Evolutionary conservation across 2,797 vertebrate species (phyloP).

Genomic region (Pogonophryne albipinna): DNA sequence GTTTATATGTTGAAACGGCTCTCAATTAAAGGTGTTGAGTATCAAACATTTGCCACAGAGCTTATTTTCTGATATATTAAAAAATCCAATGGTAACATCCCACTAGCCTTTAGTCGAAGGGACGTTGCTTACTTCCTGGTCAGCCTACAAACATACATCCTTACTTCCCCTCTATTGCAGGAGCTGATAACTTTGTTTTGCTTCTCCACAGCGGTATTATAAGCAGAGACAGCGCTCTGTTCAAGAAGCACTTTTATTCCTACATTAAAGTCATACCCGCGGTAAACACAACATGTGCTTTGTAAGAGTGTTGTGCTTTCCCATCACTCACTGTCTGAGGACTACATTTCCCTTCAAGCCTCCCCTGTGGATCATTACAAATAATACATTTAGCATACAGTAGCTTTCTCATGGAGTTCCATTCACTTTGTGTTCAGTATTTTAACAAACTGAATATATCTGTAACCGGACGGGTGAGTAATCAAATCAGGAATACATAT

Average conservation of each 20-base stretch:
- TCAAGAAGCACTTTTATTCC: slow-evolving; percentile 88
- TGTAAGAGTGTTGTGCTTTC: slow-evolving; percentile 23
- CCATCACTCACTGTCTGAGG: slow-evolving; percentile 10
- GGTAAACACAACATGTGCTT: slow-evolving; percentile 79
- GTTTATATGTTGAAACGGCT: too few relatives aligned
- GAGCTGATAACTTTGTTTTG: slow-evolving; percentile 60
- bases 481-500: background rate
- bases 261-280: slow-evolving; percentile 88
- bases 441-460: background rate
- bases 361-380: background rate
- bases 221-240: slow-evolving; percentile 87
- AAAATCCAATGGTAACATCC: too few relatives aligned
- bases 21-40: too few relatives aligned
- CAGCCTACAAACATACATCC: background rate
- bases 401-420: slow-evolving; percentile 7
- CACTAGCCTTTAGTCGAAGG: too few relatives aligned
- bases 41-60: too few relatives aligned
- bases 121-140: too few relatives aligned
- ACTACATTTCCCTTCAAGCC: background rate
- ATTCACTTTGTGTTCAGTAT: background rate
- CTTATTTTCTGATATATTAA: too few relatives aligned
- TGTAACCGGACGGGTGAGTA: background rate
- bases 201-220: slow-evolving; percentile 88
- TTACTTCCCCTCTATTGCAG: slow-evolving; percentile 21
- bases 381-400: background rate